Percentiles rank a stretch among this genome's conserved stretches.
phyloP scores from a whole-genome alignment of 1,140 invertebrate species.

The Eueides isabella region DNA sequence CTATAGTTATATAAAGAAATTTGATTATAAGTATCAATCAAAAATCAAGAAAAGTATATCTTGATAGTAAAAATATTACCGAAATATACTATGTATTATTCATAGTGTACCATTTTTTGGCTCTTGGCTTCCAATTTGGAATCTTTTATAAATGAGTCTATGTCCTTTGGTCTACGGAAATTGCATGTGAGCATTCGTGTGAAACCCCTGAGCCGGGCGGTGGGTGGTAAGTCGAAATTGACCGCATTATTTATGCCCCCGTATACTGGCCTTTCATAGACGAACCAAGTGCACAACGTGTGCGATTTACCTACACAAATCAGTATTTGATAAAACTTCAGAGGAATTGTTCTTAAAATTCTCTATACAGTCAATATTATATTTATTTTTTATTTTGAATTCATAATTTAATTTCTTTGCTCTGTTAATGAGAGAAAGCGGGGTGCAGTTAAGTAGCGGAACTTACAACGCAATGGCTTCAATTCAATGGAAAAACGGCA shows the following conservation, averaged over 20 bases:
- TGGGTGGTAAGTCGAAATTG: conserved; percentile 26
- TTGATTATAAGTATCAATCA: background rate
- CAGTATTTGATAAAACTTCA: no score
- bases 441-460: no score
- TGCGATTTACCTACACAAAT: no score
- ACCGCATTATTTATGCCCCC: conserved; percentile 34
- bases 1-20: no score
- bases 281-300: conserved; percentile 25
- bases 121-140: conserved; percentile 5
- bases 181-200: conserved; percentile 30
- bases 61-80: background rate
- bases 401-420: no score
- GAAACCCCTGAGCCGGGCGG: conserved; percentile 27
- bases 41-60: background rate
- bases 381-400: no score
- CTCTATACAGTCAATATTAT: no score
- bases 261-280: conserved; percentile 16
- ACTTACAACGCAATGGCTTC: no score
- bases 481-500: no score
- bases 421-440: no score
- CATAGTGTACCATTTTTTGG: background rate
- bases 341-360: no score
- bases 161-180: conserved; percentile 24
- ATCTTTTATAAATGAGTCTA: conserved; percentile 18
- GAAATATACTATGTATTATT: background rate